Percentiles rank a stretch among this genome's conserved stretches.
Conservation (phyloP, 2,113 vertebrate species). For the Corythoichthys haematopterus region DNA sequence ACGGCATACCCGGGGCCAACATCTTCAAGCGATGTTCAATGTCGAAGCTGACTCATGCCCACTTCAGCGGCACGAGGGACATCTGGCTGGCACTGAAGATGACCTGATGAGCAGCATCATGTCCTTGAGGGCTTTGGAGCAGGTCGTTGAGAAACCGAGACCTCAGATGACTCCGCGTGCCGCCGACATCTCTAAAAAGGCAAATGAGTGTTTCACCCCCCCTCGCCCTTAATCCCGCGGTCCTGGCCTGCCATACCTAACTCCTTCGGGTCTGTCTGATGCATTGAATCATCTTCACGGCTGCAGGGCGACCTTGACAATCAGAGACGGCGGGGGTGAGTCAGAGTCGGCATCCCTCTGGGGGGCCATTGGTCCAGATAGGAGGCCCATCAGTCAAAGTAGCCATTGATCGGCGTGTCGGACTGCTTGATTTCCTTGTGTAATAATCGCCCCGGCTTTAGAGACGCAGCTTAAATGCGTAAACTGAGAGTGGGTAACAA, state of each 20-base stretch:
- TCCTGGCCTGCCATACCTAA: slow-evolving; percentile 20
- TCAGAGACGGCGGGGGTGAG: slow-evolving; percentile 27
- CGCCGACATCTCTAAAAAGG: slow-evolving; percentile 4
- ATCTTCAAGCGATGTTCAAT: slow-evolving; percentile 60
- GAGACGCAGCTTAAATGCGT: slow-evolving; percentile 50
- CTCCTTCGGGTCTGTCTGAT: slow-evolving; percentile 25
- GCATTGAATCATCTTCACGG: slow-evolving; percentile 14
- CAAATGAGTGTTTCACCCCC: background rate
- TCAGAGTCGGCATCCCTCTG: slow-evolving; percentile 44
- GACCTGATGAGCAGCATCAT: slow-evolving; percentile 34
- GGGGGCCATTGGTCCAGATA: slow-evolving; percentile 63
- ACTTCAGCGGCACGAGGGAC: slow-evolving; percentile 40
- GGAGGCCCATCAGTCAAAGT: slow-evolving; percentile 66
- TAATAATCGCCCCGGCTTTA: slow-evolving; percentile 65
- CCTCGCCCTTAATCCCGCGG: background rate
- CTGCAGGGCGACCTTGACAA: slow-evolving; percentile 18
- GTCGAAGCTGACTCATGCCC: slow-evolving; percentile 56
- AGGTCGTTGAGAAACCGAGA: slow-evolving; percentile 31
- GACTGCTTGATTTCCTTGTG: slow-evolving; percentile 65
- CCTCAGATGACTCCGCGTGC: background rate
- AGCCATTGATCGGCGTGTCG: slow-evolving; percentile 64
- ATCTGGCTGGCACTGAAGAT: slow-evolving; percentile 48
- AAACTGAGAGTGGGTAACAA: slow-evolving; percentile 47
- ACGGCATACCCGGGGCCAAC: slow-evolving; percentile 37
- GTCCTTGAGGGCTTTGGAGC: slow-evolving; percentile 30